A percentile compares a stretch with the other conserved stretches of the same genome.
phyloP scores from a whole-genome alignment of 2,797 vertebrate species.

The Notolepis coatsorum region DNA sequence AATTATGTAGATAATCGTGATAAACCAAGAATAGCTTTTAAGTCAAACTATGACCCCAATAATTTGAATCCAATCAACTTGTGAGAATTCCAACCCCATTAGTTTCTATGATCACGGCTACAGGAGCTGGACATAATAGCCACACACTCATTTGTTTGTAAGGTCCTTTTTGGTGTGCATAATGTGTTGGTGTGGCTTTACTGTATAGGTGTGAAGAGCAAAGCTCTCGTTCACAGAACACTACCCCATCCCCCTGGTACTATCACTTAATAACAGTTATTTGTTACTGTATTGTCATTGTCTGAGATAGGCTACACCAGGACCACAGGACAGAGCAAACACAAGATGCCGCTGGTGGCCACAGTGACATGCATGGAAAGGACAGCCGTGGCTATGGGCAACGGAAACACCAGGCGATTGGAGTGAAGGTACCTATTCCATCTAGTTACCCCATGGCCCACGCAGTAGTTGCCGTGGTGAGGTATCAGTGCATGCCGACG shows the following conservation, averaged over 20 bases:
- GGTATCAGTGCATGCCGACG: slow-evolving; percentile 43
- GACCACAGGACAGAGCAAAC: slow-evolving; percentile 46
- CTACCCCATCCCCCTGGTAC: slow-evolving; percentile 2
- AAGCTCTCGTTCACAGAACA: slow-evolving; percentile 23
- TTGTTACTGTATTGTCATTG: slow-evolving; percentile 51
- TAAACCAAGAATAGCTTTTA: no score
- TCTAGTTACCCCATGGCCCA: slow-evolving; percentile 23
- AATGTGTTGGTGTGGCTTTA: not conserved
- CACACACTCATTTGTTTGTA: no score
- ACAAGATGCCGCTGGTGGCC: slow-evolving; percentile 64
- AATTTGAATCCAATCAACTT: no score
- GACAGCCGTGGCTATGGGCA: slow-evolving; percentile 39
- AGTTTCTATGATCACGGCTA: no score
- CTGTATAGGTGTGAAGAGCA: slow-evolving; percentile 2
- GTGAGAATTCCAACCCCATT: no score
- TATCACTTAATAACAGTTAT: slow-evolving; percentile 38
- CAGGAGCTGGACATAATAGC: no score
- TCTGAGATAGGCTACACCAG: slow-evolving; percentile 43
- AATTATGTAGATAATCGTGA: no score
- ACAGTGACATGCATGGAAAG: slow-evolving; percentile 48
- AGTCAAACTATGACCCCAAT: no score
- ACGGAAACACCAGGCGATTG: slow-evolving; percentile 58
- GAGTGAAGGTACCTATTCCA: slow-evolving; percentile 65
- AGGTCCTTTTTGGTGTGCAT: no score
- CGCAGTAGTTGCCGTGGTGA: slow-evolving; percentile 43